Percentiles rank a stretch among this genome's conserved stretches.
These are phyloP conservation scores for Cryptops parisi DNA, from an alignment of 2,888 invertebrate species.

Conservation along the genomic window DNA sequence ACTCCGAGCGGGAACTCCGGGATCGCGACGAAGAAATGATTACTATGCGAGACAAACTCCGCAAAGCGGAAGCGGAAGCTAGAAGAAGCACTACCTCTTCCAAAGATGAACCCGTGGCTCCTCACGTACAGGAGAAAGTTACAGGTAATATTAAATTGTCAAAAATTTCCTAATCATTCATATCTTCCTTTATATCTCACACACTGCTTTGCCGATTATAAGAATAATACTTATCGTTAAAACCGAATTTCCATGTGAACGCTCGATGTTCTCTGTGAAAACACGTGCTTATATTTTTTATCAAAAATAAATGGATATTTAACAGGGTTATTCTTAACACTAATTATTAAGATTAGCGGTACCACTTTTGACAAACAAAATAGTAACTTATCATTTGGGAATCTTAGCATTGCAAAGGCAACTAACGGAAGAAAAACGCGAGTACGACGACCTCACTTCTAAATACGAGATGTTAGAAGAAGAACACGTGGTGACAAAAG, in stretches of 20 bases:
- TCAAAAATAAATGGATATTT: too few species aligned
- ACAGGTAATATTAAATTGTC: too few species aligned
- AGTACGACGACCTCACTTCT: constrained; percentile 61
- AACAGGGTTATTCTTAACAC: too few species aligned
- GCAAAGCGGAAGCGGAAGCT: constrained; percentile 17
- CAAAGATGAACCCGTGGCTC: constrained; percentile 14
- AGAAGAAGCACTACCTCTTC: constrained; percentile 10
- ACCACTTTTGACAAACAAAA: constrained; percentile 34
- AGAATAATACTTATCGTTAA: too few species aligned
- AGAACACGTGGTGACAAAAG: constrained; percentile 68
- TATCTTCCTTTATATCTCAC: too few species aligned
- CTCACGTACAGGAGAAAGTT: constrained; percentile 44
- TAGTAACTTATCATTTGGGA: constrained; percentile 35
- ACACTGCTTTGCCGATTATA: too few species aligned
- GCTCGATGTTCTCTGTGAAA: too few species aligned
- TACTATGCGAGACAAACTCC: constrained; percentile 21
- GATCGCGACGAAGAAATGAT: constrained; percentile 24
- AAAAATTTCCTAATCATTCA: too few species aligned
- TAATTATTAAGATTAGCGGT: neutral
- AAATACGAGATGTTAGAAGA: constrained; percentile 73
- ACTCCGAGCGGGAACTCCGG: constrained; percentile 45
- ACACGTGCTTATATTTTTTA: too few species aligned
- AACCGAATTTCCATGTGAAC: too few species aligned
- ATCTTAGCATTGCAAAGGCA: constrained; percentile 12
- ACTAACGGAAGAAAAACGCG: constrained; percentile 49